These are phyloP conservation scores for Trichacis sp. DNA, from an alignment of 2,888 invertebrate species.

Conservation along the genomic window DNA sequence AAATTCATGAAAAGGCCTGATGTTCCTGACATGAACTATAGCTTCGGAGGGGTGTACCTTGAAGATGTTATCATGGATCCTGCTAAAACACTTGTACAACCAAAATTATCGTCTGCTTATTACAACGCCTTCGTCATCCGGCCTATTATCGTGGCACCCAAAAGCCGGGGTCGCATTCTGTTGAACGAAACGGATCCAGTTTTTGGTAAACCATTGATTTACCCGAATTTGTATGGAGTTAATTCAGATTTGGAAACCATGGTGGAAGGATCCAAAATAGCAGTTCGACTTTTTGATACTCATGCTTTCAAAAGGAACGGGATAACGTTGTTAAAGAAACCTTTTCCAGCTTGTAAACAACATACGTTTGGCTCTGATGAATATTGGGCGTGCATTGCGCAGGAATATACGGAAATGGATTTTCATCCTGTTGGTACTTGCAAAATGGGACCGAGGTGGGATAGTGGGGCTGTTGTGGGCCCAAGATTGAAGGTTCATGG, in stretches of 20 bases:
- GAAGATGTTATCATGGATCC: not conserved
- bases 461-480: slow-evolving; percentile 82
- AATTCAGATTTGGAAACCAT: slow-evolving; percentile 81
- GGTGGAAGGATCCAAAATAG: slow-evolving; percentile 83
- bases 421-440: slow-evolving; percentile 86
- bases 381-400: slow-evolving; percentile 84
- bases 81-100: not conserved
- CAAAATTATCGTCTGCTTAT: slow-evolving; percentile 21
- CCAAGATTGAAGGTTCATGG: slow-evolving; percentile 81
- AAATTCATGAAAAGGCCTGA: slow-evolving; percentile 67
- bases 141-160: slow-evolving; percentile 28
- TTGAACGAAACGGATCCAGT: slow-evolving; percentile 38
- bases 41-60: not conserved
- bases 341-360: slow-evolving; percentile 83
- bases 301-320: slow-evolving; percentile 82
- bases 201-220: slow-evolving; percentile 75
- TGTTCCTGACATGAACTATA: slow-evolving; percentile 77
- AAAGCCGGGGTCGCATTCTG: slow-evolving; percentile 39
- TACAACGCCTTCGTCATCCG: slow-evolving; percentile 34
- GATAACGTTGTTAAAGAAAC: slow-evolving; percentile 79
- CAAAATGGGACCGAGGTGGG: slow-evolving; percentile 84
- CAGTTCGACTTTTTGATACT: slow-evolving; percentile 80
- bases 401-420: slow-evolving; percentile 78
- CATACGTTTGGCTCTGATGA: slow-evolving; percentile 79
- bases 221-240: slow-evolving; percentile 78